Conservation (phyloP, 2,888 invertebrate species). For the Drosophila buzzatii region DNA sequence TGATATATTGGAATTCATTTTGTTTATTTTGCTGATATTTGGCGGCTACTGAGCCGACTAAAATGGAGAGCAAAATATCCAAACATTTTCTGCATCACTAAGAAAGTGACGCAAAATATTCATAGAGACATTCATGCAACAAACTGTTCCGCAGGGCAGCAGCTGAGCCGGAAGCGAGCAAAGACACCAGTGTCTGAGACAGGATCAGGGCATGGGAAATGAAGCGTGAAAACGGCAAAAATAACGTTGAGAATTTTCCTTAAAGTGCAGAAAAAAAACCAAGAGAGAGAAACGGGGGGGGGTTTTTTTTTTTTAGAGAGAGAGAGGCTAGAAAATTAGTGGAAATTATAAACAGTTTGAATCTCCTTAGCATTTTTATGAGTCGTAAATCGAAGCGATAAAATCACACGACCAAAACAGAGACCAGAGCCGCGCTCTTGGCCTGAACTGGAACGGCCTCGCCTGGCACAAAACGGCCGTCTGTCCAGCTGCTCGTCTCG, state of each 20-base stretch:
- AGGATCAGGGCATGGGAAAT: slow-evolving; percentile 36
- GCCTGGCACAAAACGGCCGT: slow-evolving; percentile 14
- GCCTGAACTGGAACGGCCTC: slow-evolving; percentile 19
- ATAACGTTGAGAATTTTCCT: slow-evolving; percentile 36
- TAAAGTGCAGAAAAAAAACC: slow-evolving; percentile 26
- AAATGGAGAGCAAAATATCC: slow-evolving; percentile 45
- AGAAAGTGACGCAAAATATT: slow-evolving; percentile 69
- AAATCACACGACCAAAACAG: slow-evolving; percentile 75
- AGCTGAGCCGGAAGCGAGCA: background rate
- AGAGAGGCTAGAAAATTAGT: slow-evolving; percentile 7
- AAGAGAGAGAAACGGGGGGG: slow-evolving; percentile 11
- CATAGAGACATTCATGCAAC: slow-evolving; percentile 56
- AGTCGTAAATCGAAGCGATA: slow-evolving; percentile 82
- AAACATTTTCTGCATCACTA: slow-evolving; percentile 78
- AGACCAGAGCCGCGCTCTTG: slow-evolving; percentile 29
- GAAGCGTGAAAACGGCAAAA: slow-evolving; percentile 70
- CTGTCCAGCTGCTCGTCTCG: slow-evolving; percentile 56
- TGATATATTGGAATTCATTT: too few species aligned
- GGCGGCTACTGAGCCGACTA: slow-evolving; percentile 29
- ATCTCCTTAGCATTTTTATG: slow-evolving; percentile 77
- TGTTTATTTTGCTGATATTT: slow-evolving; percentile 46
- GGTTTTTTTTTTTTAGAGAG: too few species aligned
- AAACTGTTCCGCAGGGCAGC: slow-evolving; percentile 45
- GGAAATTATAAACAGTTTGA: slow-evolving; percentile 16
- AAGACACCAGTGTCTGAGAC: background rate